Base-by-base conservation (phyloP, 2,888 invertebrate genomes). In the Mimumesa dahlbomi region DNA sequence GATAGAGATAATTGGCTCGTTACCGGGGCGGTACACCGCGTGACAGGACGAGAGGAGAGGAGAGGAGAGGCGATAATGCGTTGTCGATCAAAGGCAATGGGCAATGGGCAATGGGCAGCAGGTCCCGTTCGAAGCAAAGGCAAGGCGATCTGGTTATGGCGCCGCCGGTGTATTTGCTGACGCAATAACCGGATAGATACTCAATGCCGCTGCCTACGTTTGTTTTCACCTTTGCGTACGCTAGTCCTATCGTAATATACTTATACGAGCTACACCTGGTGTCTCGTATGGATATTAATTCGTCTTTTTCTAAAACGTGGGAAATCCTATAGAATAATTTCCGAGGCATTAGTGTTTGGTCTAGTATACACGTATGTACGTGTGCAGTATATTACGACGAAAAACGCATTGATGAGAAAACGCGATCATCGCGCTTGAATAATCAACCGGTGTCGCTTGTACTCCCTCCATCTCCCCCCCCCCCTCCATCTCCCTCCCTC, bases 1-100 rank as follows among this genome's bases (percentile, higher is more conserved):
- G 73, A 66, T 59, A 48, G 59, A 77, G 80, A 71, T 80, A 80
- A 79, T 80, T 79, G 73, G 71, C 76, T 79, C 70, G 78, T 80
- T 80, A 77, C 71, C 53, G 57, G 49, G 40, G 50, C 49, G 59
- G 57, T 53, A 64, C 64, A 71, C 49, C 21, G 38, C 43, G 42
- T 63, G 58, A 64, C 65, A 52, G 59, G 73, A 52, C 43, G n/a
- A n/a, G n/a, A n/a, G n/a, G n/a, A n/a, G n/a, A n/a, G n/a, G n/a
- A n/a, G n/a, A n/a, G n/a, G n/a, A n/a, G n/a, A n/a, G n/a, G 40
- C 64, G 74, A 77, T 80, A 80, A 78, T 77, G 63, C 71, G 66
- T 73, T 75, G 78, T 75, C 79, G 65, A 79, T 81, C 81, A 78
- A 68, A 74, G 57, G 61, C 61, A 63, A 70, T 65, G 58, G n/a